Base-by-base conservation (phyloP, 2,888 invertebrate species). In the Orthosia gracilis region DNA sequence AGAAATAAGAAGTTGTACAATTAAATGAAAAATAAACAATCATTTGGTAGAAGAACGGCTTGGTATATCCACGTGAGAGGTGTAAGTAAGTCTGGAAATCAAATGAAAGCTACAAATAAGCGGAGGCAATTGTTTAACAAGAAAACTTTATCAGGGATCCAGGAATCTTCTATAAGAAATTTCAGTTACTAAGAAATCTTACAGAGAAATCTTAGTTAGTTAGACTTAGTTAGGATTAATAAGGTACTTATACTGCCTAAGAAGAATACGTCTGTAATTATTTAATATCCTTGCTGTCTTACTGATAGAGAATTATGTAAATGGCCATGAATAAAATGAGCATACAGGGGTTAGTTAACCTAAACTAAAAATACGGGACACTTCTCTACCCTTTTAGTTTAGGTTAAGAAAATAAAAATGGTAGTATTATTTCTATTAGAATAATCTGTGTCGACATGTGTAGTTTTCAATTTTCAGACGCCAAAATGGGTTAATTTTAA, bases 201-300 rank as follows among this genome's bases (percentile, higher is more conserved):
- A 31, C 31, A 31, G 31, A 31, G 31, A 31, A 31, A 31, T 40
- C 1, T 40, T 40, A 40, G 9, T 40, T 40, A 40, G 40, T 40
- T 57, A 45, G 77, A 57, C 21, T 45, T 13, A 13, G 15, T 21
- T 17, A 31, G 4, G 13, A 21, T n/a, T 50, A 77, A 23, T 68
- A n/a, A 23, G 3, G 21, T 61, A 15, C 7, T 9, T 11, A 62
- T 13, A 52, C 4, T 18, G 5, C 2, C 0, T 15, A 12, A 2
- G 40, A 3, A 12, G 18, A 17, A 47, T 23, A 52, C 0, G 13
- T 18, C 1, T 23, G 21, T 21, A 13, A 18, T 40, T 61, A 21
- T 26, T 49, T 23, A 26, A 7, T 31, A 1, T 21, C 0, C 3
- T 5, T 50, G 5, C 5, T 12, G 18, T 21, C 0, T 21, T 9